Base-by-base conservation (phyloP, 23 tunicate species). In the Ascidia mentula region DNA sequence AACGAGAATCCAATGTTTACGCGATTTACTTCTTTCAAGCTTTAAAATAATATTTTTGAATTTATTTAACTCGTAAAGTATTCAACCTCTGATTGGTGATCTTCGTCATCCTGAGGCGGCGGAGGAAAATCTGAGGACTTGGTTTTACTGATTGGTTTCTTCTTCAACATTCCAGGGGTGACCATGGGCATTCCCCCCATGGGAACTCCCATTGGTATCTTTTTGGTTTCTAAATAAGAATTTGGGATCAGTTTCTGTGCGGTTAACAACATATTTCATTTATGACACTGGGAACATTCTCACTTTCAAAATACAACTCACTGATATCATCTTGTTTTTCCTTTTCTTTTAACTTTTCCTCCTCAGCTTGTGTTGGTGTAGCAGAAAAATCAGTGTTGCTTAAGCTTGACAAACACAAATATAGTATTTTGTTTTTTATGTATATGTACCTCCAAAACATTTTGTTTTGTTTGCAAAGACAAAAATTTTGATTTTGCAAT, bases 141-240 rank as follows among this genome's bases (percentile, higher is more conserved):
- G 22, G 22, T 26, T 6, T 26, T 26, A 28, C 28, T 20, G 65
- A 28, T 24, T 31, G 45, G 46, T 40, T 76, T 69, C 78, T 69
- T 82, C 28, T 82, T 82, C 33, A 88, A 76, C 93, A 88, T 88
- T 5, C 72, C 93, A 6, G 93, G 93, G 3, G 87, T 72, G 3
- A 88, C 45, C 37, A 69, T 40, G 38, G 80, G 79, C 77, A 59
- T 72, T 32, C 91, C 91, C 79, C 72, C 46, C 72, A 75, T 60
- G 7, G 78, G 78, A 6, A 81, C 17, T 0, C 77, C 85, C 65
- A 74, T 40, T 36, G 59, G 7, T 36, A 37, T 36, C 45, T 26
- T 37, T 77, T 77, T 65, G 36, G 93, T 77, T 80, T 76, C 93
- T 88, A 32, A n/a, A n/a, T n/a, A n/a, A n/a, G n/a, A n/a, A n/a